phyloP scores from a whole-genome alignment of 2,888 invertebrate genomes.

The Plagiodera versicolora region DNA sequence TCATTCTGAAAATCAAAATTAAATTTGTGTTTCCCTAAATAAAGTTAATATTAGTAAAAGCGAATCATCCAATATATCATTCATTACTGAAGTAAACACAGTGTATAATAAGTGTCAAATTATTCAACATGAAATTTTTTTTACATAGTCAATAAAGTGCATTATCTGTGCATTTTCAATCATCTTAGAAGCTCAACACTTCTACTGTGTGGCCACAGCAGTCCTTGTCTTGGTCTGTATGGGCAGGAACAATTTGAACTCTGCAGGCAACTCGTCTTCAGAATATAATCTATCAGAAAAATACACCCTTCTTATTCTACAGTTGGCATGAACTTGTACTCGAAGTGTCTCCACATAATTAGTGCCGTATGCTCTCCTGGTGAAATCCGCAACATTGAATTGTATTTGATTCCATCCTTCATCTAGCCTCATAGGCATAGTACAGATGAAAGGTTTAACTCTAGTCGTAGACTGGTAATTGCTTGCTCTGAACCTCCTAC shows the following conservation, averaged over 20 bases:
- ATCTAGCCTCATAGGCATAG: conserved; percentile 93
- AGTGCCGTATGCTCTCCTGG: conserved; percentile 91
- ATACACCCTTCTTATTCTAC: conserved; percentile 86
- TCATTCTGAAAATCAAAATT: no score
- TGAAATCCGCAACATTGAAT: conserved; percentile 94
- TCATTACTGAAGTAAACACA: no score
- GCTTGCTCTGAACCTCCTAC: conserved; percentile 84
- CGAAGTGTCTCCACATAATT: conserved; percentile 87
- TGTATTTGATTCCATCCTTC: conserved; percentile 97
- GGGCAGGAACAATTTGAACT: conserved; percentile 93
- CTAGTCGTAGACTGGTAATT: conserved; percentile 94
- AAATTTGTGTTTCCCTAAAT: no score
- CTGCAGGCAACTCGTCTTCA: conserved; percentile 93
- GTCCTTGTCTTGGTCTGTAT: conserved; percentile 77
- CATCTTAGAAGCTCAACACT: not conserved
- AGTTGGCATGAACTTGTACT: conserved; percentile 96
- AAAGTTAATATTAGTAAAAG: no score
- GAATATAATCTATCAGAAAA: conserved; percentile 86
- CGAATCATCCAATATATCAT: no score
- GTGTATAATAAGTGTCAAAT: no score
- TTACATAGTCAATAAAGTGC: no score
- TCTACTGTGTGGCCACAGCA: conserved; percentile 56
- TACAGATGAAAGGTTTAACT: conserved; percentile 96
- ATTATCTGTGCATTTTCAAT: not conserved
- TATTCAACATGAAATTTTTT: no score